Evolutionary conservation across 2,888 invertebrate genomes (phyloP).

Genomic region (Encarsia formosa): DNA sequence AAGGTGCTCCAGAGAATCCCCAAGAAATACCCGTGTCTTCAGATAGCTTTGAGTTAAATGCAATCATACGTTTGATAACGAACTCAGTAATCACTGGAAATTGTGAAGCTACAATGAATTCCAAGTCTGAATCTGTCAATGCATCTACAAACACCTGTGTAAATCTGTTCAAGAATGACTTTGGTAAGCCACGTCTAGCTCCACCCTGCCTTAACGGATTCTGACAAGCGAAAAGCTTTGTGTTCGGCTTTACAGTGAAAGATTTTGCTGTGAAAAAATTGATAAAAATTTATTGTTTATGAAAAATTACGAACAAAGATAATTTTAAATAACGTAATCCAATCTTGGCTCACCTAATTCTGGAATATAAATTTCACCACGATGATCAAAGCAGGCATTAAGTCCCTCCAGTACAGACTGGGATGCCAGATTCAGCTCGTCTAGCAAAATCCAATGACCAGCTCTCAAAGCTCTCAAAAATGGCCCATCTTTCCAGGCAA

Average conservation of each 20-base stretch:
- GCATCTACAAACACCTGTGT: slow-evolving; percentile 71
- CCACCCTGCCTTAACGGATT: slow-evolving; percentile 96
- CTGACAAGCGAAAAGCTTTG: slow-evolving; percentile 94
- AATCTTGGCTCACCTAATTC: slow-evolving; percentile 67
- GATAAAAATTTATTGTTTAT: neutral
- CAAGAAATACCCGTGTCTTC: slow-evolving; percentile 64
- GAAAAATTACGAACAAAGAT: neutral
- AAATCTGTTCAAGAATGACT: slow-evolving; percentile 95
- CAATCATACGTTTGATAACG: slow-evolving; percentile 68
- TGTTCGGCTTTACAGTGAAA: slow-evolving; percentile 72
- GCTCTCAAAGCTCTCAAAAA: slow-evolving; percentile 86
- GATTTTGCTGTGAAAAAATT: slow-evolving; percentile 53
- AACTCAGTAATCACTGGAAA: slow-evolving; percentile 61
- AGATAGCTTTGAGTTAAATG: slow-evolving; percentile 70
- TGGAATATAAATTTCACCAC: slow-evolving; percentile 92
- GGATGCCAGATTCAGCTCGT: slow-evolving; percentile 96
- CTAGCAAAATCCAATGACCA: slow-evolving; percentile 94
- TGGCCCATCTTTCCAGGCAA: slow-evolving; percentile 96
- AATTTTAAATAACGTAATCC: neutral
- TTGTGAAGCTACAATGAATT: slow-evolving; percentile 63
- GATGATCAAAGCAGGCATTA: slow-evolving; percentile 97
- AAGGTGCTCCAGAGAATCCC: slow-evolving; percentile 83
- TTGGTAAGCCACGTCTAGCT: slow-evolving; percentile 89
- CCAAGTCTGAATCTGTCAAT: slow-evolving; percentile 44
- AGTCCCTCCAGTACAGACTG: slow-evolving; percentile 98